phyloP scores from a whole-genome alignment of 2,888 invertebrate species.

The Serripes groenlandicus region DNA sequence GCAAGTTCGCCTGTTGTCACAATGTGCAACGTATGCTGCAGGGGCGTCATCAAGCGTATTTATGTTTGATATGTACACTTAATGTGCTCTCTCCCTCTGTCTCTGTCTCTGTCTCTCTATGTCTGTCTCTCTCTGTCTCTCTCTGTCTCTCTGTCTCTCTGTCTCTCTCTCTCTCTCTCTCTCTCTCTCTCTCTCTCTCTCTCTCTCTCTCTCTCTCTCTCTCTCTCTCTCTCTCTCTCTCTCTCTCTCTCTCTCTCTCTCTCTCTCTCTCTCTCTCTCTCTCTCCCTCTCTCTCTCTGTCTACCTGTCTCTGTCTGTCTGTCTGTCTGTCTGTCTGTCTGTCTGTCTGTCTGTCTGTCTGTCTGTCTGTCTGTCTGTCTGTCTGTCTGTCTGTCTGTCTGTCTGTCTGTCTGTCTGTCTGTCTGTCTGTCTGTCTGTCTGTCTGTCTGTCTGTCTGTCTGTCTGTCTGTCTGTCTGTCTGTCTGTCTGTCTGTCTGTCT shows the following conservation, averaged over 20 bases:
- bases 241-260: not conserved
- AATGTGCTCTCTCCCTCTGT: too few relatives aligned
- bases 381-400: not conserved
- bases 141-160: too few relatives aligned
- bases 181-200: conserved; percentile 1
- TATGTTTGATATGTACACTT: too few relatives aligned
- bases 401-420: not conserved
- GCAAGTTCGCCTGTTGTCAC: too few relatives aligned
- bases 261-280: conserved; percentile 9
- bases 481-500: not conserved
- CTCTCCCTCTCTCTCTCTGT: too few relatives aligned
- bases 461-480: not conserved
- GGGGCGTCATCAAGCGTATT: too few relatives aligned
- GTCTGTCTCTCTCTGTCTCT: too few relatives aligned
- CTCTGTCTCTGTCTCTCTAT: too few relatives aligned
- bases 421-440: not conserved
- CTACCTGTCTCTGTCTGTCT: too few relatives aligned
- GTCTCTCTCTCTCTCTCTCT: too few relatives aligned
- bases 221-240: conserved; percentile 5
- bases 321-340: not conserved
- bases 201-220: not conserved
- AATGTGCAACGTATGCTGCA: too few relatives aligned
- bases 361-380: not conserved
- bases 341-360: not conserved
- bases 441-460: not conserved